A percentile compares a stretch with the other conserved stretches of the same genome.
Conservation (phyloP, 2,888 invertebrate genomes). For the Rambutsinella grinnellia region DNA sequence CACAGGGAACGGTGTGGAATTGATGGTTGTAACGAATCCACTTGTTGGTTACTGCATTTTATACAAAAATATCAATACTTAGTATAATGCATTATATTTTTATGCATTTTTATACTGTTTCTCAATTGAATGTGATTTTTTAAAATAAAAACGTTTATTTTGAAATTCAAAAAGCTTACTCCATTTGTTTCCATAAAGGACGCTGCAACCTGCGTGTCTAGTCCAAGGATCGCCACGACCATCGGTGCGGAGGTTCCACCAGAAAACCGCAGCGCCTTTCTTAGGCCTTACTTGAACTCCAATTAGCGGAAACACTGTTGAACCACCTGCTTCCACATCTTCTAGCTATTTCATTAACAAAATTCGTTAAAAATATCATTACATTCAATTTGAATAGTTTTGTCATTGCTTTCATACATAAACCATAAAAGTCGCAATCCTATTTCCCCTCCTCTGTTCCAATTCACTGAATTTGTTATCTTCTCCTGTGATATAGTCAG, state of each 20-base stretch:
- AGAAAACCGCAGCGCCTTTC: slow-evolving; percentile 67
- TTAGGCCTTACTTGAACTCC: slow-evolving; percentile 66
- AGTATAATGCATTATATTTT: neutral
- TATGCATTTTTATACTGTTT: no score
- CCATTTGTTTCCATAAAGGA: slow-evolving; percentile 67
- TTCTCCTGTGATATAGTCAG: slow-evolving; percentile 65
- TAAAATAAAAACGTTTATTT: slow-evolving; percentile 16
- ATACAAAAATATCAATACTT: slow-evolving; percentile 11
- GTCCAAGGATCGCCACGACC: slow-evolving; percentile 66
- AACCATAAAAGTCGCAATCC: slow-evolving; percentile 67
- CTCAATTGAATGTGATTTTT: slow-evolving; percentile 29
- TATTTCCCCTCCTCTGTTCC: slow-evolving; percentile 65
- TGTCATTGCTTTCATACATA: slow-evolving; percentile 59
- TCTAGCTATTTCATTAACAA: slow-evolving; percentile 59
- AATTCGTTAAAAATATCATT: neutral
- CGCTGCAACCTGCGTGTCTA: slow-evolving; percentile 67
- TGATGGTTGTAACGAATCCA: slow-evolving; percentile 65
- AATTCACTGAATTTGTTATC: slow-evolving; percentile 61
- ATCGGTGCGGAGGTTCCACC: slow-evolving; percentile 67
- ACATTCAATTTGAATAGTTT: neutral
- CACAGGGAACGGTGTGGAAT: slow-evolving; percentile 55
- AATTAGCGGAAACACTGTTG: slow-evolving; percentile 67
- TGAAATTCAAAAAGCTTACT: slow-evolving; percentile 55
- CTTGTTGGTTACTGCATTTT: slow-evolving; percentile 66
- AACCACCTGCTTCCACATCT: slow-evolving; percentile 66